These are phyloP conservation scores for Lysandra coridon DNA, from an alignment of 2,888 invertebrate species.

Conservation along the genomic window DNA sequence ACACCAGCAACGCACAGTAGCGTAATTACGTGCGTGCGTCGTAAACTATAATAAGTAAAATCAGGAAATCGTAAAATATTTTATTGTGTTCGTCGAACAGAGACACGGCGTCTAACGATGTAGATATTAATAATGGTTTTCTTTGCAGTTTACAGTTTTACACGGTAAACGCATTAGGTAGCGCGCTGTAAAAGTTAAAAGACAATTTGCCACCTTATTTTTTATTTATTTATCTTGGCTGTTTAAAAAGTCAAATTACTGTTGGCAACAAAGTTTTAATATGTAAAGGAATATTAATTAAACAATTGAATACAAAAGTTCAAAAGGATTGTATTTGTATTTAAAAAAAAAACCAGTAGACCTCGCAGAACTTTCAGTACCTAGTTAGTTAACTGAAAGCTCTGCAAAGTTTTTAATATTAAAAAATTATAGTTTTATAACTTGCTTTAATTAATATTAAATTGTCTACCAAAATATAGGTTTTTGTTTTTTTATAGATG, in stretches of 20 bases:
- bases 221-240: background rate
- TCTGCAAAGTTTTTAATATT: no score
- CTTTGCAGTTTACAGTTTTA: constrained; percentile 15
- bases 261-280: background rate
- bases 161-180: background rate
- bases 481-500: no score
- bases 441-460: no score
- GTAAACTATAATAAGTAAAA: constrained; percentile 26
- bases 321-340: no score
- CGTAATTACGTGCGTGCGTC: background rate
- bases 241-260: background rate
- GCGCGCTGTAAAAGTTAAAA: background rate
- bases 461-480: no score
- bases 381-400: no score
- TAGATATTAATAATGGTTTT: constrained; percentile 22
- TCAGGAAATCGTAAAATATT: constrained; percentile 27
- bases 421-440: no score
- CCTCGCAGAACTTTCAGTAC: no score
- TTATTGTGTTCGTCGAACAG: background rate
- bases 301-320: no score
- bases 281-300: no score
- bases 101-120: constrained; percentile 7
- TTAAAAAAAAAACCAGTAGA: no score
- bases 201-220: background rate
- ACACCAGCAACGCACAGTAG: background rate